Evolutionary conservation across 2,888 invertebrate species (phyloP).

Genomic region (Halictus ligatus): DNA sequence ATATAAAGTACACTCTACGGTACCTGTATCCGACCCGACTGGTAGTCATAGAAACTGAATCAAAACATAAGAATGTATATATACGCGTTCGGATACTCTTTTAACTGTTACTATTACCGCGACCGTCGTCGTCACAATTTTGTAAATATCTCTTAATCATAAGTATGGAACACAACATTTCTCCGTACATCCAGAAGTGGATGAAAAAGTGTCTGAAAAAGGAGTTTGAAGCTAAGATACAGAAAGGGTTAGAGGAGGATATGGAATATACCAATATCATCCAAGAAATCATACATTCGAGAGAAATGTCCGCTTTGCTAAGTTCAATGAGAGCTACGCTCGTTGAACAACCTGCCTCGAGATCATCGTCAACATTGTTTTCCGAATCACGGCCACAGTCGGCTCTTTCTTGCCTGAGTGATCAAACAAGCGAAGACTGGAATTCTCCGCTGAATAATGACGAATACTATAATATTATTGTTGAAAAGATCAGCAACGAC

Average conservation of each 20-base stretch:
- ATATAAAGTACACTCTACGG: not conserved
- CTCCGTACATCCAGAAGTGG: slow-evolving; percentile 77
- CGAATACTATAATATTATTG: slow-evolving; percentile 71
- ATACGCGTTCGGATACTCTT: not conserved
- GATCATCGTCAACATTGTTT: slow-evolving; percentile 46
- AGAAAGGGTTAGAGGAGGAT: slow-evolving; percentile 68
- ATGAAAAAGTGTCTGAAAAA: slow-evolving; percentile 77
- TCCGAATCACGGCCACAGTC: slow-evolving; percentile 72
- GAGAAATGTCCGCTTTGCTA: slow-evolving; percentile 74
- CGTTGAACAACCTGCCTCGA: slow-evolving; percentile 61
- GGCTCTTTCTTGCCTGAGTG: slow-evolving; percentile 75
- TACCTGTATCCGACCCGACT: slow-evolving; percentile 1
- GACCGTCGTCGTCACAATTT: not conserved
- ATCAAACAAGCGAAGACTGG: slow-evolving; percentile 81
- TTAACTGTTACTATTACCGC: not conserved
- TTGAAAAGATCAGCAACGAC: slow-evolving; percentile 76
- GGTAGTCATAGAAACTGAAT: slow-evolving; percentile 68
- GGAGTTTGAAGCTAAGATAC: slow-evolving; percentile 74
- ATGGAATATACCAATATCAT: slow-evolving; percentile 68
- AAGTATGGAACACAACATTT: slow-evolving; percentile 73
- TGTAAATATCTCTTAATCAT: slow-evolving; percentile 22
- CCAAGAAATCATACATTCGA: slow-evolving; percentile 73
- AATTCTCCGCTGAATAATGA: slow-evolving; percentile 66
- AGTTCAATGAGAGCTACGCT: slow-evolving; percentile 70
- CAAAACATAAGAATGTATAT: slow-evolving; percentile 61